A percentile compares a stretch with the other conserved stretches of the same genome.
phyloP scores from a whole-genome alignment of 2,113 vertebrate genomes.

The Engraulis encrasicolus region DNA sequence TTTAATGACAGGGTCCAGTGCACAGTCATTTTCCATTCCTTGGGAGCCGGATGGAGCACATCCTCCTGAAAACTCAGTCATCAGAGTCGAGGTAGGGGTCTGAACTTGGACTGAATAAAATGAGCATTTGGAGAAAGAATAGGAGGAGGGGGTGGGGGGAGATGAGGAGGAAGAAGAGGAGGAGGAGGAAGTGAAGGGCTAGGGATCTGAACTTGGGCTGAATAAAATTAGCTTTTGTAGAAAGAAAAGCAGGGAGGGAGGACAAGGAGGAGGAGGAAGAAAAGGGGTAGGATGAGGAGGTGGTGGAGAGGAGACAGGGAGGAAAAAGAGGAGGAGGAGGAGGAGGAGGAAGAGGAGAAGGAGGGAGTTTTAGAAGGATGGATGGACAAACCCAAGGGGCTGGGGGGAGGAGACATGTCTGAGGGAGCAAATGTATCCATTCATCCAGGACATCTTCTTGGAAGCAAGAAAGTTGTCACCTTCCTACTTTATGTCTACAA shows the following conservation, averaged over 20 bases:
- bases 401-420: neutral
- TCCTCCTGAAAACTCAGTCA: neutral
- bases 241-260: neutral
- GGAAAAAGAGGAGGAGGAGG: too few relatives aligned
- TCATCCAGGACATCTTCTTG: too few relatives aligned
- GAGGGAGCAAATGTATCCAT: too few relatives aligned
- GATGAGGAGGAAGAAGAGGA: neutral
- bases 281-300: neutral
- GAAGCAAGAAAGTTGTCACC: too few relatives aligned
- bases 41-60: neutral
- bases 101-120: neutral
- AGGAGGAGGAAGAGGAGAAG: too few relatives aligned
- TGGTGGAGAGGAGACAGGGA: neutral
- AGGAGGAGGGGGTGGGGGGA: neutral
- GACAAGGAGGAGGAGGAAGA: too few relatives aligned
- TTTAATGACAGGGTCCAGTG: neutral
- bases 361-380: neutral
- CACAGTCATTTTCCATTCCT: neutral
- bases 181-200: neutral
- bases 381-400: conserved; percentile 31
- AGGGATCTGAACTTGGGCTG: neutral
- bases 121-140: neutral
- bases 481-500: too few relatives aligned
- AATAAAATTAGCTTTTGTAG: neutral
- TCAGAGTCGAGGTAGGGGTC: neutral